These are phyloP conservation scores for Drosophila neonasuta DNA, from an alignment of 2,888 invertebrate genomes.

Conservation along the genomic window DNA sequence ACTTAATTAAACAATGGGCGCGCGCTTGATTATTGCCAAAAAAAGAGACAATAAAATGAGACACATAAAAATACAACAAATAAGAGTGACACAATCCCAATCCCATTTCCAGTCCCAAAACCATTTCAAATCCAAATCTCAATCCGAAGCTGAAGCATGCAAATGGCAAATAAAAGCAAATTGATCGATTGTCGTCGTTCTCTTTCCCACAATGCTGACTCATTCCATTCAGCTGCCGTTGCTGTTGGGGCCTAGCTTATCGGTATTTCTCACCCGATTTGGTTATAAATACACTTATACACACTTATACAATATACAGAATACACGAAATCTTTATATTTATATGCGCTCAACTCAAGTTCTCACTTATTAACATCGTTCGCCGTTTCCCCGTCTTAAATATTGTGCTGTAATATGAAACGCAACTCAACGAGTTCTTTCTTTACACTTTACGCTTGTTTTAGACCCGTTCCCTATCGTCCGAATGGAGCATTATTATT, in stretches of 20 bases:
- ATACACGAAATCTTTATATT: constrained; percentile 50
- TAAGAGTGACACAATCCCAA: constrained; percentile 57
- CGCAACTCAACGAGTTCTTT: constrained; percentile 35
- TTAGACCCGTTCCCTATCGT: constrained; percentile 1
- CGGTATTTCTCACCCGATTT: constrained; percentile 33
- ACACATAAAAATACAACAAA: constrained; percentile 43
- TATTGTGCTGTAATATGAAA: constrained; percentile 48
- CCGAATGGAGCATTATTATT: constrained; percentile 30
- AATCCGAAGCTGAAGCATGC: constrained; percentile 52
- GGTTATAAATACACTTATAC: constrained; percentile 33
- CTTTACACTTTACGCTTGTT: constrained; percentile 17
- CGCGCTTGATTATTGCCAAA: constrained; percentile 56
- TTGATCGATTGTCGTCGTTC: constrained; percentile 60
- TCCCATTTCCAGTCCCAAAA: constrained; percentile 3
- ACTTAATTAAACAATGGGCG: constrained; percentile 67
- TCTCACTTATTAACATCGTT: constrained; percentile 59
- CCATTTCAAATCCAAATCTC: constrained; percentile 13
- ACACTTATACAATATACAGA: constrained; percentile 5
- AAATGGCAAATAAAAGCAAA: constrained; percentile 70
- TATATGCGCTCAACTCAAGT: constrained; percentile 48
- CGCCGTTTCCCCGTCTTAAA: constrained; percentile 8
- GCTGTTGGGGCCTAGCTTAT: constrained; percentile 43
- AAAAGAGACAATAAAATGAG: constrained; percentile 29
- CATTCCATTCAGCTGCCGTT: constrained; percentile 32
- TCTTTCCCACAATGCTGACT: constrained; percentile 54